These are phyloP conservation scores for Scaptodrosophila lebanonensis DNA, from an alignment of 1,140 invertebrate genomes.

Conservation along the genomic window DNA sequence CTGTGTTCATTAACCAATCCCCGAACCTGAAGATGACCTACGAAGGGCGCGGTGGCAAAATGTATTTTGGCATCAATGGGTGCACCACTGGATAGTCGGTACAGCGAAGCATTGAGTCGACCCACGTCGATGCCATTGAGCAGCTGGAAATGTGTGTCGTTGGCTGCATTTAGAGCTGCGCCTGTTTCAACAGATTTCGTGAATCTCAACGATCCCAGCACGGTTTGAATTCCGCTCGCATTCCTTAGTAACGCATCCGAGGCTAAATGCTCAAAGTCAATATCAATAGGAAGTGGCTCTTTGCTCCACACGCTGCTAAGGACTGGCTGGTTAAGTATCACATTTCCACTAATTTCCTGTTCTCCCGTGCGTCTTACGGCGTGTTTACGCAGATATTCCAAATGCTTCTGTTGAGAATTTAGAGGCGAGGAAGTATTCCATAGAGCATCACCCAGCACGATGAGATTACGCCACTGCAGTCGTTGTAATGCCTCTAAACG, in stretches of 20 bases:
- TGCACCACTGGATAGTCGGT: conserved; percentile 41
- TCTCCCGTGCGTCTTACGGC: conserved; percentile 38
- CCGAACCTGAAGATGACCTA: conserved; percentile 16
- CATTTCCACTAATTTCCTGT: conserved; percentile 53
- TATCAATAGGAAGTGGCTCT: conserved; percentile 1
- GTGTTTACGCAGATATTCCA: conserved; percentile 54
- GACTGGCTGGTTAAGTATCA: conserved; percentile 21
- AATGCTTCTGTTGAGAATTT: neutral
- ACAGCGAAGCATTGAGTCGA: conserved; percentile 57
- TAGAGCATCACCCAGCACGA: conserved; percentile 47
- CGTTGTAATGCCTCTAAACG: conserved; percentile 22
- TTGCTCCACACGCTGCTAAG: conserved; percentile 19
- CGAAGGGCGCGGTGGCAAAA: conserved; percentile 28
- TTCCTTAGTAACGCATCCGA: conserved; percentile 42
- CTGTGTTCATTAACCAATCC: conserved; percentile 41
- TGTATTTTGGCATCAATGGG: conserved; percentile 37
- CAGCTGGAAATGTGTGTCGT: conserved; percentile 18
- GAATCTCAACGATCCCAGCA: conserved; percentile 7
- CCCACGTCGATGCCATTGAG: conserved; percentile 52
- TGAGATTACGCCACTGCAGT: conserved; percentile 42
- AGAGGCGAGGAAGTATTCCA: conserved; percentile 15
- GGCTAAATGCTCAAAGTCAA: conserved; percentile 45
- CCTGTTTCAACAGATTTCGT: conserved; percentile 10
- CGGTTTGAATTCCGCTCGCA: conserved; percentile 1
- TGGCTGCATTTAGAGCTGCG: conserved; percentile 14